phyloP scores from a whole-genome alignment of 2,888 invertebrate genomes.

The Andrena bucephala region DNA sequence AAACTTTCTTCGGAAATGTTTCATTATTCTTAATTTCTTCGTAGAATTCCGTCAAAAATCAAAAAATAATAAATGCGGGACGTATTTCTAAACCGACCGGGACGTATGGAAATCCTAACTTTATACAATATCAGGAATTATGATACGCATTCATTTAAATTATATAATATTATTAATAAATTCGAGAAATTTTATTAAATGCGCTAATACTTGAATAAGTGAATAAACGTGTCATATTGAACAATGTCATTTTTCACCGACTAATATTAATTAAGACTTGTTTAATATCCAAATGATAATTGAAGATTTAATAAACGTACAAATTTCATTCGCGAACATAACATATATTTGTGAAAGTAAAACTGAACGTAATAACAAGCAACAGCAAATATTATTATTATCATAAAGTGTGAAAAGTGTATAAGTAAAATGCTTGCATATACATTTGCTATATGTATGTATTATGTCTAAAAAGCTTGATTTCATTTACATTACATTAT shows the following conservation, averaged over 20 bases:
- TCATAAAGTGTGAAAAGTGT: neutral
- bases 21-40: too few species aligned
- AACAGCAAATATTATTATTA: neutral
- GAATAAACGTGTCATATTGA: neutral
- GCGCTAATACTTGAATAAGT: neutral
- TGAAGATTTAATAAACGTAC: neutral
- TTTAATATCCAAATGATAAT: conserved; percentile 1
- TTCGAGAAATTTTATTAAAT: conserved; percentile 1
- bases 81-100: too few species aligned
- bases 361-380: neutral
- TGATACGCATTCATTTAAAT: neutral
- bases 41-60: too few species aligned
- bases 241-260: neutral
- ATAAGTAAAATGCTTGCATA: neutral
- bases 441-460: conserved; percentile 1
- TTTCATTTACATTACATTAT: neutral
- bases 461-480: neutral
- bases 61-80: too few species aligned
- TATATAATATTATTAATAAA: conserved; percentile 1
- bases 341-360: neutral
- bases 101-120: too few species aligned
- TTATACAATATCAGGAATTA: neutral
- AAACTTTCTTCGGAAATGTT: too few species aligned
- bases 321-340: neutral
- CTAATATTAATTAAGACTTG: neutral